phyloP scores from a whole-genome alignment of 2,888 invertebrate genomes.

The Drosophila yooni region DNA sequence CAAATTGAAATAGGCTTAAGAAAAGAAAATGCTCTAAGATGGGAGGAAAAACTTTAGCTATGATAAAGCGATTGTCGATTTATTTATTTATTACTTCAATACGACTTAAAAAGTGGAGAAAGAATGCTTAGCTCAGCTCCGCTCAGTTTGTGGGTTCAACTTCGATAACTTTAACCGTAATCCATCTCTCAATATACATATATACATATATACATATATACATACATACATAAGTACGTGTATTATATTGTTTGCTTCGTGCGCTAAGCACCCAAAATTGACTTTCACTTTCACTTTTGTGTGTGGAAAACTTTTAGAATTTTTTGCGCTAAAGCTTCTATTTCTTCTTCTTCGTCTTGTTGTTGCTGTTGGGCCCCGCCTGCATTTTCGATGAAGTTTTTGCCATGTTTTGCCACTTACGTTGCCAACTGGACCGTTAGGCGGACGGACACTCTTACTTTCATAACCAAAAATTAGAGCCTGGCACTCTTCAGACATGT shows the following conservation, averaged over 20 bases:
- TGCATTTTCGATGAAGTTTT: constrained; percentile 67
- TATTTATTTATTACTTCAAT: background rate
- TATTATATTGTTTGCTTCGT: constrained; percentile 31
- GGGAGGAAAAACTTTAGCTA: background rate
- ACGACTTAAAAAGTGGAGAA: background rate
- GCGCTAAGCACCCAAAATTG: constrained; percentile 47
- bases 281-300: constrained; percentile 62
- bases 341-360: background rate
- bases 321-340: constrained; percentile 35
- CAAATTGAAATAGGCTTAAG: background rate
- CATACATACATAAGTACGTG: background rate
- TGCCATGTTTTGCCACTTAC: constrained; percentile 37
- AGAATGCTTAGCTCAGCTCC: background rate
- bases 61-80: background rate
- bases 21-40: background rate
- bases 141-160: constrained; percentile 10
- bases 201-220: constrained; percentile 6
- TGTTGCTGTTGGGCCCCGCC: constrained; percentile 26
- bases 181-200: constrained; percentile 32
- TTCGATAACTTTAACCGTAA: constrained; percentile 25
- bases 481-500: constrained; percentile 57
- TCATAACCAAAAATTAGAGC: constrained; percentile 59
- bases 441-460: constrained; percentile 63
- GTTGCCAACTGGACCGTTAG: constrained; percentile 18
- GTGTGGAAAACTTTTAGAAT: constrained; percentile 68